A percentile compares a stretch with the other conserved stretches of the same genome.
phyloP scores from a whole-genome alignment of 2,113 vertebrate species.

The Zosterops japonicus region DNA sequence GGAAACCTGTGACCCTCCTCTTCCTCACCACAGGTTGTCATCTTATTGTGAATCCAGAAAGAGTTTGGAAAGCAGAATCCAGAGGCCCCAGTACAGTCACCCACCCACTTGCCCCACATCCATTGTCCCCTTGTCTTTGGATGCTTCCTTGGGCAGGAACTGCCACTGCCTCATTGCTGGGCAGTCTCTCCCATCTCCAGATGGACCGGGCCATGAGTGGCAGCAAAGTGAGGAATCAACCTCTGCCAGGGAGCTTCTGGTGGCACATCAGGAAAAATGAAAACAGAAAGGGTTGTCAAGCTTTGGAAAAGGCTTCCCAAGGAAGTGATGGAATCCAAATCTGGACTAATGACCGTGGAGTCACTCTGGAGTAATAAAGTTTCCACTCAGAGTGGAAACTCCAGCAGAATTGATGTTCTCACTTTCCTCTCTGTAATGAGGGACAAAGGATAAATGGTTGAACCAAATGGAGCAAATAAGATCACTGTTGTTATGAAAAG shows the following conservation, averaged over 20 bases:
- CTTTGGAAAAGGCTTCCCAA: background rate
- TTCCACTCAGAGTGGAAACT: background rate
- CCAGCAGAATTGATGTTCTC: background rate
- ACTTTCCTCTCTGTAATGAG: background rate
- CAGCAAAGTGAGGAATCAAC: background rate
- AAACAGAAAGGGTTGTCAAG: background rate
- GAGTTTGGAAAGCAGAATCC: background rate
- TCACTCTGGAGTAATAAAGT: background rate
- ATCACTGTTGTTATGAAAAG: background rate
- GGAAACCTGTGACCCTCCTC: background rate
- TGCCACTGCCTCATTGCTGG: background rate
- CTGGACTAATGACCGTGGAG: background rate
- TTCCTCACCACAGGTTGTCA: background rate
- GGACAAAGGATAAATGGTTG: background rate
- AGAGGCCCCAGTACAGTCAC: background rate
- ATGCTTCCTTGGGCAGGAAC: background rate
- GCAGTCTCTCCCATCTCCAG: background rate
- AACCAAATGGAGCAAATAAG: background rate
- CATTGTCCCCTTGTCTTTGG: fast-evolving
- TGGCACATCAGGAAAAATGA: background rate
- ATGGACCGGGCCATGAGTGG: background rate
- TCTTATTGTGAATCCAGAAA: background rate
- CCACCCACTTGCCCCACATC: background rate
- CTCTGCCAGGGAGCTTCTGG: background rate
- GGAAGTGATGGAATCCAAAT: background rate